Evolutionary conservation across 1,140 invertebrate species (phyloP), one percentile per base, ranked within the genome.

Genomic region (Drosophila pruinosa): DNA sequence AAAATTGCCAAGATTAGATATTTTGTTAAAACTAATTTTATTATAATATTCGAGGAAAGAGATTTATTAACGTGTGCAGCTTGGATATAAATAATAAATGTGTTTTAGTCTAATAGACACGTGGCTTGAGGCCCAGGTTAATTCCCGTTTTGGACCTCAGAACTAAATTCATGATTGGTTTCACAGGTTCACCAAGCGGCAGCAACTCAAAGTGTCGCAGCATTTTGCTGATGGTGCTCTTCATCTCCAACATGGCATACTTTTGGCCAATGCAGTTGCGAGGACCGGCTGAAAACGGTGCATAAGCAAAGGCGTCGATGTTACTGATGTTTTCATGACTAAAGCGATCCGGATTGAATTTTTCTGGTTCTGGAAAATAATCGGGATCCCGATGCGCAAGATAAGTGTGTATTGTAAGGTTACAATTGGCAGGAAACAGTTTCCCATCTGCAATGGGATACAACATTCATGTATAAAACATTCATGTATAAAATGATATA

Each of bases 191-290:
- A 21, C 89, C 89, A 1, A 88, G 31, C 0, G 89, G 76, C 34
- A 90, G 31, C 17, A 92, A 10, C 64, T 92, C 91, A 41, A 79
- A 92, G n/a, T 91, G 81, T 6, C 92, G 71, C 1, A 92, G 15
- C 26, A 92, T 53, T 65, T 92, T 91, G 28, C 89, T 90, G 4
- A 92, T 34, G 0, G 89, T 82, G 43, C 85, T 92, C 90, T 97
- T 97, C 82, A 95, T 92, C 92, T 97, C 96, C 75, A 96, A 89
- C 91, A 95, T 92, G 0, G 96, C 96, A 90, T 96, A 97, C 89
- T 94, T 95, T 91, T 96, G 95, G 58, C 95, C 95, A 92, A 90
- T 89, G 78, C 95, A 95, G 80, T 95, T 95, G 74, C 93, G 92
- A 12, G 91, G 92, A 4, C 94, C 94, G 17, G 94, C 94, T 15